A percentile compares a stretch with the other conserved stretches of the same genome.
phyloP scores from a whole-genome alignment of 2,888 invertebrate species.

The Drosophila subquinaria region DNA sequence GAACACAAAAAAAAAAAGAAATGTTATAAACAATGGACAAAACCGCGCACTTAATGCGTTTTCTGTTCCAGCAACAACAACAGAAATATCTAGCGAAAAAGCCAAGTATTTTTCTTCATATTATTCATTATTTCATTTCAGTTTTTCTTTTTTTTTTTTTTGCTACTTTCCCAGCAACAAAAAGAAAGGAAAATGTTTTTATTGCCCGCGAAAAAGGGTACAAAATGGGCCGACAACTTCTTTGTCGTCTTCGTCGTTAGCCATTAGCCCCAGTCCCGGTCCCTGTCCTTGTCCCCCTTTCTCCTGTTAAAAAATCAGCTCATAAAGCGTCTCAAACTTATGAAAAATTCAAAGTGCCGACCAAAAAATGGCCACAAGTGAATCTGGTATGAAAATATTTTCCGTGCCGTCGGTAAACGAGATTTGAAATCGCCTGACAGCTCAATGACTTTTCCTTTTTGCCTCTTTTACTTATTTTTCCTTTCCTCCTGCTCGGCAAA shows the following conservation, averaged over 20 bases:
- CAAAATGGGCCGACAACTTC: constrained; percentile 58
- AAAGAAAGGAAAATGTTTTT: constrained; percentile 76
- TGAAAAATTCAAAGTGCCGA: constrained; percentile 64
- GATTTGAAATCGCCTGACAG: constrained; percentile 64
- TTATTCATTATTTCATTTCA: constrained; percentile 75
- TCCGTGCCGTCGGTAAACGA: constrained; percentile 67
- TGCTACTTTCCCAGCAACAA: constrained; percentile 19
- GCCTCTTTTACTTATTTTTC: constrained; percentile 4
- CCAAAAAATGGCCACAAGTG: constrained; percentile 49
- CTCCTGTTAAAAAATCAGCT: constrained; percentile 3
- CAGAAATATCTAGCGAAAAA: constrained; percentile 29
- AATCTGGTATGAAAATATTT: constrained; percentile 12
- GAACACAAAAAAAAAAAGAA: constrained; percentile 35
- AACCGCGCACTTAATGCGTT: constrained; percentile 83
- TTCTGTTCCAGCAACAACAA: constrained; percentile 63
- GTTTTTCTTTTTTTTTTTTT: constrained; percentile 12
- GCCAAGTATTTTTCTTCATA: constrained; percentile 79
- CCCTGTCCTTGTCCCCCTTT: background rate
- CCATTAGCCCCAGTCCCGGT: constrained; percentile 57
- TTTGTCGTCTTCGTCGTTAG: constrained; percentile 57
- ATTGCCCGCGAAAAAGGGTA: constrained; percentile 80
- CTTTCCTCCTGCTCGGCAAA: constrained; percentile 38
- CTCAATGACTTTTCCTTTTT: constrained; percentile 72
- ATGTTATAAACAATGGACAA: constrained; percentile 79
- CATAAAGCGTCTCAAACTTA: constrained; percentile 55